phyloP scores from a whole-genome alignment of 2,888 invertebrate species.

The Drosophila antonietae region DNA sequence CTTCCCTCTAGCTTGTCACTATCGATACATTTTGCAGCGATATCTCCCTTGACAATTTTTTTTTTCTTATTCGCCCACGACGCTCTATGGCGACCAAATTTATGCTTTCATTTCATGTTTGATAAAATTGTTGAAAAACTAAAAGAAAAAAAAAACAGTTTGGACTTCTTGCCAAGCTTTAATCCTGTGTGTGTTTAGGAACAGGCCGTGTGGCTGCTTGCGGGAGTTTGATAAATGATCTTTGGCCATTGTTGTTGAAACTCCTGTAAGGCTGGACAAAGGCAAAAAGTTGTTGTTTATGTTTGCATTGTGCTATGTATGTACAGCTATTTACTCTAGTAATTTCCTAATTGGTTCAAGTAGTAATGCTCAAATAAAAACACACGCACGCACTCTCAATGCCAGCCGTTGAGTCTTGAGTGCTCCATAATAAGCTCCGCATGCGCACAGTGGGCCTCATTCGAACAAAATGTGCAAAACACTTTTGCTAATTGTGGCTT shows the following conservation, averaged over 20 bases:
- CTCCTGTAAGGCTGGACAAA: constrained; percentile 15
- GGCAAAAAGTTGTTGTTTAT: constrained; percentile 39
- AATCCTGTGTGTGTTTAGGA: constrained; percentile 6
- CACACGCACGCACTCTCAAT: constrained; percentile 7
- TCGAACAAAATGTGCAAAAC: constrained; percentile 14
- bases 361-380: constrained; percentile 34
- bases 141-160: neutral
- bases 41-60: too few relatives aligned
- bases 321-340: constrained; percentile 51
- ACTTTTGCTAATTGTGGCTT: constrained; percentile 62
- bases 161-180: neutral
- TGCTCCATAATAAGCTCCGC: constrained; percentile 34
- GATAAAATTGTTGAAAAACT: constrained; percentile 12
- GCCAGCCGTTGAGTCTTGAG: constrained; percentile 24
- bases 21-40: too few relatives aligned
- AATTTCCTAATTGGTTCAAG: constrained; percentile 70
- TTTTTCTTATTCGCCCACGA: neutral
- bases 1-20: too few relatives aligned
- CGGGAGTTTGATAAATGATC: neutral
- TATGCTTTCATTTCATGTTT: too few relatives aligned
- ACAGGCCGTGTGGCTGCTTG: neutral
- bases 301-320: constrained; percentile 30
- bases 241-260: constrained; percentile 20
- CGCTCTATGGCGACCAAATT: neutral
- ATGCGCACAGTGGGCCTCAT: constrained; percentile 46